Conservation (phyloP, 1,140 invertebrate species). For the Lamellibrachia luymesi region DNA sequence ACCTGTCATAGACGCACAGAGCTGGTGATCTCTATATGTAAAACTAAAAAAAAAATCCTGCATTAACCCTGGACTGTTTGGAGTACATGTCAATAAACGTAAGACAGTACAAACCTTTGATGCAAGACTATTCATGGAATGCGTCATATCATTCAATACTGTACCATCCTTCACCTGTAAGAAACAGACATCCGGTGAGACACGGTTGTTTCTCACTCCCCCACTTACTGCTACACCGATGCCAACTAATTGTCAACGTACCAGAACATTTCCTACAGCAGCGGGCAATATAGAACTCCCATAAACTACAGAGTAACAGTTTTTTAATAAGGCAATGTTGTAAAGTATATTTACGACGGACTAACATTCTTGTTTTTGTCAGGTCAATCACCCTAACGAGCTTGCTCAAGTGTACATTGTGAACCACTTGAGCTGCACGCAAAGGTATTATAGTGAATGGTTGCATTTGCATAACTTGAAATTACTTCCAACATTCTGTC, state of each 20-base stretch:
- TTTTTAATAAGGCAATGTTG: background rate
- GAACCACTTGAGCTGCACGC: too few species aligned
- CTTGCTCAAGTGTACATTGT: too few species aligned
- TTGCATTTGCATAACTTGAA: too few species aligned
- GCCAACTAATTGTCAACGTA: background rate
- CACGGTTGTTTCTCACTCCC: background rate
- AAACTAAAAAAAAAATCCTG: too few species aligned
- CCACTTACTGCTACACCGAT: background rate
- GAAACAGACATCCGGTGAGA: background rate
- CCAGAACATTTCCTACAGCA: background rate
- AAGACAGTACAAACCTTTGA: conserved; percentile 18
- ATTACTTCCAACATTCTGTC: too few species aligned
- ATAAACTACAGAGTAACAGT: background rate
- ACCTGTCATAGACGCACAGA: too few species aligned
- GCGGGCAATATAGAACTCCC: background rate
- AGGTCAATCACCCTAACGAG: too few species aligned
- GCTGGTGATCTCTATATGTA: too few species aligned
- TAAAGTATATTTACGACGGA: background rate
- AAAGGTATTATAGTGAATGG: too few species aligned
- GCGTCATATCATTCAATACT: conserved; percentile 18
- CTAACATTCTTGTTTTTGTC: background rate
- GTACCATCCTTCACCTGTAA: conserved; percentile 22
- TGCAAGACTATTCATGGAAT: conserved; percentile 19
- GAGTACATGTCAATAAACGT: background rate
- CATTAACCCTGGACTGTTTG: background rate